A percentile compares a stretch with the other conserved stretches of the same genome.
Conservation (phyloP, 2,797 vertebrate species). For the Sphaeramia orbicularis region DNA sequence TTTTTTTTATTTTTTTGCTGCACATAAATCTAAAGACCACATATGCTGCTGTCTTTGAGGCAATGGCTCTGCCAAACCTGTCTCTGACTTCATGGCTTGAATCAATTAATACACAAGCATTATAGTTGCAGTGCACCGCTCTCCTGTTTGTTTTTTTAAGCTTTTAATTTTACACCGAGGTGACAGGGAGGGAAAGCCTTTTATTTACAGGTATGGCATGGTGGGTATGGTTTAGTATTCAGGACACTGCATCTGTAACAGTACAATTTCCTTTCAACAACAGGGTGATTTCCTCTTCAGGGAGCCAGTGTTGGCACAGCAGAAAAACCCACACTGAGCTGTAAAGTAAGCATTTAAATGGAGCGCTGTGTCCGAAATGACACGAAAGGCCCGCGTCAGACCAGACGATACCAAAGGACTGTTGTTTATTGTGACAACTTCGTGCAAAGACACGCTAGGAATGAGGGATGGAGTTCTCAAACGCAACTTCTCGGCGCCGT, state of each 20-base stretch:
- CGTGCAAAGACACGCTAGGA: conserved; percentile 38
- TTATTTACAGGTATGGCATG: conserved; percentile 69
- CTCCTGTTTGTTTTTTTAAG: conserved; percentile 68
- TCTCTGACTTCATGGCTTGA: conserved; percentile 44
- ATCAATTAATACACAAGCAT: conserved; percentile 70
- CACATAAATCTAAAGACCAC: conserved; percentile 78
- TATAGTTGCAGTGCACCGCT: conserved; percentile 44
- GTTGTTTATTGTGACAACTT: conserved; percentile 44
- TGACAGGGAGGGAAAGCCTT: conserved; percentile 62
- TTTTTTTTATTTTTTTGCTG: conserved; percentile 18
- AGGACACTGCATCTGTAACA: conserved; percentile 59
- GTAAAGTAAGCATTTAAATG: conserved; percentile 52
- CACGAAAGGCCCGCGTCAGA: conserved; percentile 18
- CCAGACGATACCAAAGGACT: conserved; percentile 29
- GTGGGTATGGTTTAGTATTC: conserved; percentile 65
- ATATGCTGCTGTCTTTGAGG: conserved; percentile 75
- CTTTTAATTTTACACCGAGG: conserved; percentile 69
- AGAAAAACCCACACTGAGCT: conserved; percentile 14
- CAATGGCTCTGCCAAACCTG: conserved; percentile 63
- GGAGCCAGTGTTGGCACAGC: conserved; percentile 23
- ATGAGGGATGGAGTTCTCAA: conserved; percentile 22
- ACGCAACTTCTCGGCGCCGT: no score
- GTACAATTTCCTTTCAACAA: conserved; percentile 62
- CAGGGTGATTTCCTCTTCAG: conserved; percentile 63
- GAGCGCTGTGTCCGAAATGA: conserved; percentile 28